phyloP scores from a whole-genome alignment of 2,888 invertebrate genomes.

The Drosophila acutilabella region DNA sequence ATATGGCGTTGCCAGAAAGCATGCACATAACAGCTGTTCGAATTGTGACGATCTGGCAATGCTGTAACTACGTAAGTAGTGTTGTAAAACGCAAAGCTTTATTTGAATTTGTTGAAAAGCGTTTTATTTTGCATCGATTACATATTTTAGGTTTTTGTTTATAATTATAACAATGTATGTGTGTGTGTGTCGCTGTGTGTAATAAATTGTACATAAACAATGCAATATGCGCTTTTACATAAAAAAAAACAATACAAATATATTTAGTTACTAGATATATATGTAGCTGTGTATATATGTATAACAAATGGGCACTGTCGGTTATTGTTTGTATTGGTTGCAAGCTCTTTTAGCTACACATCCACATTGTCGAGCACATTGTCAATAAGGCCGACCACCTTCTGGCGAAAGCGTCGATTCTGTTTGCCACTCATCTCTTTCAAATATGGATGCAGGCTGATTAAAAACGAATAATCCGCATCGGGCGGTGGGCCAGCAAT shows the following conservation, averaged over 20 bases:
- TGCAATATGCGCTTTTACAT: slow-evolving; percentile 25
- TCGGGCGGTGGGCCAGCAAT: slow-evolving; percentile 59
- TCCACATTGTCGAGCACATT: slow-evolving; percentile 79
- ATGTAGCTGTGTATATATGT: slow-evolving; percentile 31
- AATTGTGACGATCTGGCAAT: not conserved
- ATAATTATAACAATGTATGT: slow-evolving; percentile 33
- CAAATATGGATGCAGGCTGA: slow-evolving; percentile 82
- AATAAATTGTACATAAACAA: slow-evolving; percentile 35
- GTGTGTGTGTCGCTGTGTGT: slow-evolving; percentile 13
- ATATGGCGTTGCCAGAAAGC: slow-evolving; percentile 7
- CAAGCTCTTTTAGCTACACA: slow-evolving; percentile 27
- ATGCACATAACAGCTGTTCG: slow-evolving; percentile 9
- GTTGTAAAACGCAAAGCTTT: slow-evolving; percentile 16
- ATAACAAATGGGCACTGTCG: slow-evolving; percentile 74
- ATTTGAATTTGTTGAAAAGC: slow-evolving; percentile 43
- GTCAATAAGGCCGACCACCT: slow-evolving; percentile 81
- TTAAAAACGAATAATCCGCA: slow-evolving; percentile 82
- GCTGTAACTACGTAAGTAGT: slow-evolving; percentile 1
- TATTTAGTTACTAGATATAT: slow-evolving; percentile 38
- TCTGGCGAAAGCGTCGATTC: slow-evolving; percentile 82
- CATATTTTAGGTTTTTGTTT: slow-evolving; percentile 6
- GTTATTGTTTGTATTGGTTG: slow-evolving; percentile 38
- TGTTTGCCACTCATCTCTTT: slow-evolving; percentile 83
- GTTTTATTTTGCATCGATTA: slow-evolving; percentile 47
- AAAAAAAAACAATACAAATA: slow-evolving; percentile 41